Conservation (phyloP, 2,797 vertebrate species). For the Halcyon chelicuti region DNA sequence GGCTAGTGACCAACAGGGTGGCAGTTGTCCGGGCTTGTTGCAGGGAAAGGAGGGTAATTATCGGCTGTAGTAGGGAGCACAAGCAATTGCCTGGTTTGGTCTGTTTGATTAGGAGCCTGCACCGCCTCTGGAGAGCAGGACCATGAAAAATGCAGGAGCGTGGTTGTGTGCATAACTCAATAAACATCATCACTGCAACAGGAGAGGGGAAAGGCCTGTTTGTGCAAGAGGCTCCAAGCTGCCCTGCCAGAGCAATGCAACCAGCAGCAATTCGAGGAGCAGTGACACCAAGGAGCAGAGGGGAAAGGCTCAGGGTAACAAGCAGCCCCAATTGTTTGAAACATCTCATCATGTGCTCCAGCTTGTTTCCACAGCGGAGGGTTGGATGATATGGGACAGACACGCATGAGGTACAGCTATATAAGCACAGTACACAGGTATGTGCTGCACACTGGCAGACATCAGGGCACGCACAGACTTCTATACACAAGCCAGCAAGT, state of each 20-base stretch:
- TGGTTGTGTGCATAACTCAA: not conserved
- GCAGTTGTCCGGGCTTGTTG: not conserved
- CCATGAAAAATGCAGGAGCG: conserved; percentile 59
- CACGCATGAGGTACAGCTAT: rapidly evolving
- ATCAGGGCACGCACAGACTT: not conserved
- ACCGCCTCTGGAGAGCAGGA: not conserved
- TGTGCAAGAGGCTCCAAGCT: not conserved
- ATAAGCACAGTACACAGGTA: rapidly evolving
- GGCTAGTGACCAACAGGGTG: not conserved
- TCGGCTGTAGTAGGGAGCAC: not conserved
- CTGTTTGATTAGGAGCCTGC: not conserved
- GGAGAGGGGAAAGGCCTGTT: not conserved
- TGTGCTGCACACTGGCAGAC: not conserved
- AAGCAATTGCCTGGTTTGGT: not conserved
- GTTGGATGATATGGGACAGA: not conserved
- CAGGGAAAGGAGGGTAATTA: not conserved
- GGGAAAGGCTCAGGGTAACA: not conserved
- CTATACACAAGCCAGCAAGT: not conserved
- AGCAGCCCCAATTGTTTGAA: not conserved
- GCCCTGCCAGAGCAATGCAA: not conserved
- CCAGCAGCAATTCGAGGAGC: not conserved
- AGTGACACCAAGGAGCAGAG: not conserved
- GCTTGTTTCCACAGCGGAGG: not conserved
- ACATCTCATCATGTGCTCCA: not conserved
- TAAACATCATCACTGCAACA: not conserved